phyloP scores from a whole-genome alignment of 1,140 invertebrate genomes.

The Euura lappo region DNA sequence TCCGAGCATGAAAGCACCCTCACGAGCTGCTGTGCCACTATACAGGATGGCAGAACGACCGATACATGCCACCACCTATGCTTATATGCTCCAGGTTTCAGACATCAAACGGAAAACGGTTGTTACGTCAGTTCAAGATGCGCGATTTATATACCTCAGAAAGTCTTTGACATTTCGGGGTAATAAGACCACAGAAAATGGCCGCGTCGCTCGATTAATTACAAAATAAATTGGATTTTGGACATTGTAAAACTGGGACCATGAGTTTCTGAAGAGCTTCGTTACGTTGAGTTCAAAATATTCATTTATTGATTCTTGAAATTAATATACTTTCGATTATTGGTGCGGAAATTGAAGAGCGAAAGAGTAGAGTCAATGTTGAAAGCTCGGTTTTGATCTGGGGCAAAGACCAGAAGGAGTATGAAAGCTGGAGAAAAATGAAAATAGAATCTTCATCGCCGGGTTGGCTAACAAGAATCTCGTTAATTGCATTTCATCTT shows the following conservation, averaged over 20 bases:
- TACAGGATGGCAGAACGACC: not conserved
- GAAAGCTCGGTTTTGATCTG: too few species aligned
- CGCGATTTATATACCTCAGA: not conserved
- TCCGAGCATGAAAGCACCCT: slow-evolving; percentile 37
- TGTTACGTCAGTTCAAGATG: too few species aligned
- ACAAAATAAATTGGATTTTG: not conserved
- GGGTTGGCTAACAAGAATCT: slow-evolving; percentile 5
- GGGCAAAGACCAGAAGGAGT: too few species aligned
- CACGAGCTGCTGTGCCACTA: not conserved
- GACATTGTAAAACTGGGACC: not conserved
- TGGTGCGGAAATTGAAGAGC: too few species aligned
- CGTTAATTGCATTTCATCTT: slow-evolving; percentile 4
- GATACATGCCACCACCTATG: not conserved
- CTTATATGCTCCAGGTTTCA: too few species aligned
- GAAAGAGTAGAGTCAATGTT: too few species aligned
- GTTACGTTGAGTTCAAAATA: too few species aligned
- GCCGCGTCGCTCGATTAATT: too few species aligned
- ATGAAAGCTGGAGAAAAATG: not conserved
- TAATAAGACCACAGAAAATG: not conserved
- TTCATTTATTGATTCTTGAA: too few species aligned
- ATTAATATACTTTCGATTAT: too few species aligned
- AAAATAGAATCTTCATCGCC: not conserved
- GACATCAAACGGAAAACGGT: too few species aligned
- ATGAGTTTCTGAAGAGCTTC: too few species aligned
- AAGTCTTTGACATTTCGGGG: not conserved